Conservation (phyloP, 1,140 invertebrate species). For the Coboldia fuscipes region DNA sequence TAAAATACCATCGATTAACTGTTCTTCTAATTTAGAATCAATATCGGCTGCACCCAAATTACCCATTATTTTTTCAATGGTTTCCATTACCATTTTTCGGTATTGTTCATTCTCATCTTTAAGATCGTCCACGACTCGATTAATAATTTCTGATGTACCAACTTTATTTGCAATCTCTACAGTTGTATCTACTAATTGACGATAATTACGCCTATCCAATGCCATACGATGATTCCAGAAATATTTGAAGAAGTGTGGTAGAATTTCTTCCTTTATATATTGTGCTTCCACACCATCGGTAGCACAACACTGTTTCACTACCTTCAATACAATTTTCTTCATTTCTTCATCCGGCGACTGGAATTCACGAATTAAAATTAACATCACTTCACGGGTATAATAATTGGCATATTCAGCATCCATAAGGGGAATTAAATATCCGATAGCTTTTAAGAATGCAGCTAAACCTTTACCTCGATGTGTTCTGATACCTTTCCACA, state of each 20-base stretch:
- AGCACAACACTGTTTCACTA: constrained; percentile 99
- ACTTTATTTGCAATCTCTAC: constrained; percentile 99
- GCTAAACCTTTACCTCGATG: constrained; percentile 97
- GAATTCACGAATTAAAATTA: constrained; percentile 97
- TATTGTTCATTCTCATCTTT: constrained; percentile 99
- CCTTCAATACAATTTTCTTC: constrained; percentile 99
- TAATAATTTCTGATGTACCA: constrained; percentile 95
- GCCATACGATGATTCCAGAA: constrained; percentile 99
- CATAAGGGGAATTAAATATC: constrained; percentile 98
- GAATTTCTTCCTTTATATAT: constrained; percentile 97
- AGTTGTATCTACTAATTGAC: constrained; percentile 96
- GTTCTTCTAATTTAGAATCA: constrained; percentile 92
- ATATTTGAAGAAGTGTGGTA: constrained; percentile 98
- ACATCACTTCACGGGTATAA: constrained; percentile 98
- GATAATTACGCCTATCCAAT: constrained; percentile 88
- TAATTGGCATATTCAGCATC: constrained; percentile 99
- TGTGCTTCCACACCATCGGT: constrained; percentile 99
- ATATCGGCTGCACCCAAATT: constrained; percentile 96
- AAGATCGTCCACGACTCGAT: constrained; percentile 93
- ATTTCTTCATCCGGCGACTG: constrained; percentile 99
- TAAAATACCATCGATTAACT: constrained; percentile 96
- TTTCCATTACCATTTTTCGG: constrained; percentile 99
- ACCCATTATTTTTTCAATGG: constrained; percentile 97
- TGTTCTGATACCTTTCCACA: constrained; percentile 98
- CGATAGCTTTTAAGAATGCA: constrained; percentile 97